These are phyloP conservation scores for Montipora sp. DNA, from an alignment of 64 coral and sea anemone genomes.

Conservation along the genomic window DNA sequence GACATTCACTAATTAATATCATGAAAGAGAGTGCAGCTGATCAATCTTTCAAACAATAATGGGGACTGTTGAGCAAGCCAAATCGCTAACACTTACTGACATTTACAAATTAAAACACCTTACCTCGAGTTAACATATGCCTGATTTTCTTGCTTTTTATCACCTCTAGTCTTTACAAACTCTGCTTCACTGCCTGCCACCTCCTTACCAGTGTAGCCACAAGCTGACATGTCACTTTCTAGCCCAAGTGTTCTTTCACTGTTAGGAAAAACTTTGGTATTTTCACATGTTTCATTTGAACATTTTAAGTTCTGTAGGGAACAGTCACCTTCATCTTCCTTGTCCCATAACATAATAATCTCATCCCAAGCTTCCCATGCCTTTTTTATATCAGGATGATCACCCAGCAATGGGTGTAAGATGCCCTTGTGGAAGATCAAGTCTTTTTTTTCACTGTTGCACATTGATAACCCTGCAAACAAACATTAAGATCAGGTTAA, in stretches of 20 bases:
- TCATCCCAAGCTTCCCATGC: constrained; percentile 51
- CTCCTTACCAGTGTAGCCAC: neutral
- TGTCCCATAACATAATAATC: constrained; percentile 26
- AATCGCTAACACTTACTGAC: too few relatives aligned
- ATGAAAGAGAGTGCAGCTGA: too few relatives aligned
- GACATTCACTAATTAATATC: too few relatives aligned
- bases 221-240: neutral
- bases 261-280: neutral
- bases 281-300: neutral
- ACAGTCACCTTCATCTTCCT: neutral
- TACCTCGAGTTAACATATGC: neutral
- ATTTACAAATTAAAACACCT: neutral
- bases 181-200: too few relatives aligned
- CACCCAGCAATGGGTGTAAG: constrained; percentile 32
- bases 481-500: neutral
- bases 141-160: too few relatives aligned
- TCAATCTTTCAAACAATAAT: too few relatives aligned
- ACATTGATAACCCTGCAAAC: constrained; percentile 22
- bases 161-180: too few relatives aligned
- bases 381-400: constrained; percentile 33
- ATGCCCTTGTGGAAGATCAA: constrained; percentile 44
- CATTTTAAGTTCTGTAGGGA: neutral
- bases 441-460: neutral
- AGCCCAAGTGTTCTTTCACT: neutral
- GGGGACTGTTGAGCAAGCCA: too few relatives aligned